Evolutionary conservation across 1,140 invertebrate species (phyloP).

Genomic region (Heliothis subflexa): DNA sequence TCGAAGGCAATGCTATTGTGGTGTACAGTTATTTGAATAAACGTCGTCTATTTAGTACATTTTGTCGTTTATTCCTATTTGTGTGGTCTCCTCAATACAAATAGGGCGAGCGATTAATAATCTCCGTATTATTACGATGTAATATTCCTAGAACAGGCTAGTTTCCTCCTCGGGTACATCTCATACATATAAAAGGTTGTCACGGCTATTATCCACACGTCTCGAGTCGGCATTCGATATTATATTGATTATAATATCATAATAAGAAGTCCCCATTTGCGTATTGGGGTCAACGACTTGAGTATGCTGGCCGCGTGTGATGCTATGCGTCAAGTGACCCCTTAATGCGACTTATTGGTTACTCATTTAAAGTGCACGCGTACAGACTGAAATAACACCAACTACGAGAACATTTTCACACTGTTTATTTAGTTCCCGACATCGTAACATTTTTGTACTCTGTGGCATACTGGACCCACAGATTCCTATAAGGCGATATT

Average conservation of each 20-base stretch:
- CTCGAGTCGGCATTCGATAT: slow-evolving; percentile 35
- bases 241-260: slow-evolving; percentile 46
- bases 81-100: slow-evolving; percentile 11
- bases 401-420: slow-evolving; percentile 22
- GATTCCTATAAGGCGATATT: slow-evolving; percentile 66
- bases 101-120: slow-evolving; percentile 28
- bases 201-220: slow-evolving; percentile 31
- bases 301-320: slow-evolving; percentile 75
- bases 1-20: slow-evolving; percentile 13
- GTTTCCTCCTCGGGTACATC: slow-evolving; percentile 25
- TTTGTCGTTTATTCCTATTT: not conserved
- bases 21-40: not conserved
- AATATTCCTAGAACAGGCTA: slow-evolving; percentile 34
- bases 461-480: slow-evolving; percentile 55
- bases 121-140: not conserved
- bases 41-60: not conserved
- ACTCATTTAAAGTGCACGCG: slow-evolving; percentile 76
- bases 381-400: slow-evolving; percentile 55
- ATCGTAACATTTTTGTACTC: slow-evolving; percentile 41
- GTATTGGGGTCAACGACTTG: slow-evolving; percentile 81
- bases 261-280: slow-evolving; percentile 70
- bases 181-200: slow-evolving; percentile 36
- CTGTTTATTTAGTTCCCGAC: slow-evolving; percentile 23
- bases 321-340: slow-evolving; percentile 80
- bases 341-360: slow-evolving; percentile 84